A percentile compares a stretch with the other conserved stretches of the same genome.
These are phyloP conservation scores for Variabilichromis moorii DNA, from an alignment of 2,113 vertebrate genomes.

Conservation along the genomic window DNA sequence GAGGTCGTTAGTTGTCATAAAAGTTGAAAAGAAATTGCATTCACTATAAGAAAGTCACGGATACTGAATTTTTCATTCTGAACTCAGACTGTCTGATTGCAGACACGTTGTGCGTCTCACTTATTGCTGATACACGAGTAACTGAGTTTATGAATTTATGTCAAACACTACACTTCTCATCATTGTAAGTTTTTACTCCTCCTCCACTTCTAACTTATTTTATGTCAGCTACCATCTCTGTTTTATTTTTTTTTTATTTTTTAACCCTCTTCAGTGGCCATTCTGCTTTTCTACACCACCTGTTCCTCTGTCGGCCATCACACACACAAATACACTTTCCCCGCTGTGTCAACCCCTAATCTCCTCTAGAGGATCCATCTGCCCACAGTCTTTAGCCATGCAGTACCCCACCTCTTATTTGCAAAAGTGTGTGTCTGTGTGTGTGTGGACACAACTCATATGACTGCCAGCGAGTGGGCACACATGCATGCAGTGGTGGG, in stretches of 20 bases:
- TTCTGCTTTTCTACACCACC: slow-evolving; percentile 3
- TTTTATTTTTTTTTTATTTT: not conserved
- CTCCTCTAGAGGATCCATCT: slow-evolving; percentile 53
- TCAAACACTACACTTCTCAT: not conserved
- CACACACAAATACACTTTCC: not conserved
- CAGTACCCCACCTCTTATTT: not conserved
- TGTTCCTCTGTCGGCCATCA: not conserved
- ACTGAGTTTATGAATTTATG: not conserved
- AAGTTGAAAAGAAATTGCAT: not conserved
- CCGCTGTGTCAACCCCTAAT: slow-evolving; percentile 19
- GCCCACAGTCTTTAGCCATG: slow-evolving; percentile 38
- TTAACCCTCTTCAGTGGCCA: not conserved
- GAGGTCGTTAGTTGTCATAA: not conserved
- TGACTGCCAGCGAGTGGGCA: slow-evolving; percentile 2
- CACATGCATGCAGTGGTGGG: not conserved
- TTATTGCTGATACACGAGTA: not conserved
- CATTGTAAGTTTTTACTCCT: not conserved
- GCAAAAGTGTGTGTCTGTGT: not conserved
- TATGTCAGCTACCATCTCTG: not conserved
- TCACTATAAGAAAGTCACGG: not conserved
- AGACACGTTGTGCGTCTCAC: not conserved
- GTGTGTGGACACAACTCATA: not conserved
- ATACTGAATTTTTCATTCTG: not conserved
- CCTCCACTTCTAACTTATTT: not conserved
- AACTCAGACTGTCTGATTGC: slow-evolving; percentile 1